Conservation (phyloP, 2,888 invertebrate genomes). For the Panopea generosa region DNA sequence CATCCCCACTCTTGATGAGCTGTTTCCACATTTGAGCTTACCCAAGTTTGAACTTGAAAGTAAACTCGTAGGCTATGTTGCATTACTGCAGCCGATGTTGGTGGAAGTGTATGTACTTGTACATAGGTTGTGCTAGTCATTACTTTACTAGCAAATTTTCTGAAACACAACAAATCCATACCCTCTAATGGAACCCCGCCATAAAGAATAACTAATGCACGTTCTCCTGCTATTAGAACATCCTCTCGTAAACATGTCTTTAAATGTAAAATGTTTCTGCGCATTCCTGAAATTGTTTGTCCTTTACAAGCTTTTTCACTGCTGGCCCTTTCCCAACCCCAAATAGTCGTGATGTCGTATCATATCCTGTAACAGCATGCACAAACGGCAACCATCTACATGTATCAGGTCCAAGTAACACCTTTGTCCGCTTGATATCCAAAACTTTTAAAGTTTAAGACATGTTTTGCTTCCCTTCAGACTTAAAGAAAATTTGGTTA, state of each 20-base stretch:
- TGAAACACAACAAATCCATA: not conserved
- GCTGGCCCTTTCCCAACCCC: too few relatives aligned
- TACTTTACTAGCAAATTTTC: conserved; percentile 1
- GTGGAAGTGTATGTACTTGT: conserved; percentile 17
- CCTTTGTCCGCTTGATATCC: too few relatives aligned
- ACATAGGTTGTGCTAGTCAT: conserved; percentile 13
- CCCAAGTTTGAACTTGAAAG: conserved; percentile 37
- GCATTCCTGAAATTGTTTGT: too few relatives aligned
- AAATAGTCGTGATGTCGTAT: too few relatives aligned
- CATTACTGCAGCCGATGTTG: conserved; percentile 34
- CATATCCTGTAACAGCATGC: too few relatives aligned
- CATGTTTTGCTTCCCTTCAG: not conserved
- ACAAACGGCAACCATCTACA: too few relatives aligned
- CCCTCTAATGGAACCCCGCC: not conserved
- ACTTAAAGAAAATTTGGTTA: too few relatives aligned
- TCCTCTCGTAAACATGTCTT: conserved; percentile 7
- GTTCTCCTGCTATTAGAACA: not conserved
- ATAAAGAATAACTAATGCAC: too few relatives aligned
- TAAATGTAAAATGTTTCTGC: not conserved
- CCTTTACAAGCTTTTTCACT: too few relatives aligned
- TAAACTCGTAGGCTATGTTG: conserved; percentile 36
- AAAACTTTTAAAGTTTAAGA: too few relatives aligned
- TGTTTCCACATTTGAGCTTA: not conserved
- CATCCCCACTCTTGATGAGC: too few relatives aligned
- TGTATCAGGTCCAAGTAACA: too few relatives aligned